A percentile compares a stretch with the other conserved stretches of the same genome.
phyloP scores from a whole-genome alignment of 2,113 vertebrate genomes.

The Oreochromis tanganicae region DNA sequence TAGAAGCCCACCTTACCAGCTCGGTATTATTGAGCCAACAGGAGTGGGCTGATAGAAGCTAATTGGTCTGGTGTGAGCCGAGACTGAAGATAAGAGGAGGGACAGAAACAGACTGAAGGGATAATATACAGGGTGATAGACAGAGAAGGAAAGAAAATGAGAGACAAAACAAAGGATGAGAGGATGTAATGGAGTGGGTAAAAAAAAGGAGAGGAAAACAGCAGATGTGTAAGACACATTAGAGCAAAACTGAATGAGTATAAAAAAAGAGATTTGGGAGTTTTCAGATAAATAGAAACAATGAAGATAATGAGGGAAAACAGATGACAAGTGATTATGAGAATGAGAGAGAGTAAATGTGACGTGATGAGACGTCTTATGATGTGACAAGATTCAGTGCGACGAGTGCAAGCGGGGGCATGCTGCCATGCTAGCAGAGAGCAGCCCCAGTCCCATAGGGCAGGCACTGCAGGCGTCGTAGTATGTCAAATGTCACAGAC shows the following conservation, averaged over 20 bases:
- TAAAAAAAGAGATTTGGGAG: background rate
- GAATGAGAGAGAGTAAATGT: background rate
- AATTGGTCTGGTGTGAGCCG: slow-evolving; percentile 32
- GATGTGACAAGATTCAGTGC: slow-evolving; percentile 41
- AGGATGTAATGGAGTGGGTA: background rate
- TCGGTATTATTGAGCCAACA: slow-evolving; percentile 21
- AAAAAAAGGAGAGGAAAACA: slow-evolving; percentile 4
- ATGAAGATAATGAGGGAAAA: background rate
- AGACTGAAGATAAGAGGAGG: background rate
- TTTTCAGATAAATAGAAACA: background rate
- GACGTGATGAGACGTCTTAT: slow-evolving; percentile 38
- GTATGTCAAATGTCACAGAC: slow-evolving; percentile 65
- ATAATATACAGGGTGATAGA: background rate
- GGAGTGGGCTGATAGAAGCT: slow-evolving; percentile 26
- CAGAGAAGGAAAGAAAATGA: slow-evolving; percentile 20
- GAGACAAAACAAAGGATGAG: background rate
- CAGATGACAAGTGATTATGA: background rate
- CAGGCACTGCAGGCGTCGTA: slow-evolving; percentile 55
- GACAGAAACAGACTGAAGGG: background rate
- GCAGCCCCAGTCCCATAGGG: slow-evolving; percentile 15
- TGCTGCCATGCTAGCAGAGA: slow-evolving; percentile 34
- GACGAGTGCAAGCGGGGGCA: slow-evolving; percentile 56
- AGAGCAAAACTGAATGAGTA: background rate
- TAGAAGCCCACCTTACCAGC: slow-evolving; percentile 35
- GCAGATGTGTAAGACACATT: background rate